These are phyloP conservation scores for Pangasianodon hypophthalmus DNA, from an alignment of 2,113 vertebrate genomes.

Conservation along the genomic window DNA sequence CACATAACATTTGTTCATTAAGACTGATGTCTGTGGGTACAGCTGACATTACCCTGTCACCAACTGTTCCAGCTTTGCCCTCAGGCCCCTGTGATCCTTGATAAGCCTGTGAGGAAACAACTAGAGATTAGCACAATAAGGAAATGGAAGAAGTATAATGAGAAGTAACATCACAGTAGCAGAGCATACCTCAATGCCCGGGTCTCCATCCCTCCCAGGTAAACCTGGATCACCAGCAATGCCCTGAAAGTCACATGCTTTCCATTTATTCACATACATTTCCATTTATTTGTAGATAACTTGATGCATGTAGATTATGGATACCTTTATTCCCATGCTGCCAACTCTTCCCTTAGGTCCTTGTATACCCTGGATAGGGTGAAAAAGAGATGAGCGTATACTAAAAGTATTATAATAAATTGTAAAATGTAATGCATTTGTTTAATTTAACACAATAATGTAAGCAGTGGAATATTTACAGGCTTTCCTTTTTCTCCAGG, in stretches of 20 bases:
- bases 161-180: neutral
- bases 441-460: neutral
- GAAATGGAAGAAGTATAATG: neutral
- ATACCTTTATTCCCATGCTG: conserved; percentile 70
- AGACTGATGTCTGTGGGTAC: neutral
- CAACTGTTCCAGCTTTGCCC: conserved; percentile 67
- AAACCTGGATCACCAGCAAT: conserved; percentile 77
- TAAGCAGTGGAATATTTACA: conserved; percentile 64
- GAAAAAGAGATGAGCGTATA: neutral
- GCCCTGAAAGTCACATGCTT: conserved; percentile 64
- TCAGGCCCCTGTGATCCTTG: conserved; percentile 76
- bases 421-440: neutral
- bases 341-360: conserved; percentile 70
- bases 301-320: conserved; percentile 6
- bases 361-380: conserved; percentile 65
- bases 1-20: neutral
- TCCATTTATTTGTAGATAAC: neutral
- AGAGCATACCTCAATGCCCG: conserved; percentile 74
- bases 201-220: conserved; percentile 75
- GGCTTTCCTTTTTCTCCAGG: conserved; percentile 74
- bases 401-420: neutral
- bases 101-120: conserved; percentile 70
- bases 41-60: conserved; percentile 67
- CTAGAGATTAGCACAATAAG: neutral
- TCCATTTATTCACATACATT: neutral